Evolutionary conservation across 92 coral and sea anemone species (phyloP).

Genomic region (Zoanthus gigantus): DNA sequence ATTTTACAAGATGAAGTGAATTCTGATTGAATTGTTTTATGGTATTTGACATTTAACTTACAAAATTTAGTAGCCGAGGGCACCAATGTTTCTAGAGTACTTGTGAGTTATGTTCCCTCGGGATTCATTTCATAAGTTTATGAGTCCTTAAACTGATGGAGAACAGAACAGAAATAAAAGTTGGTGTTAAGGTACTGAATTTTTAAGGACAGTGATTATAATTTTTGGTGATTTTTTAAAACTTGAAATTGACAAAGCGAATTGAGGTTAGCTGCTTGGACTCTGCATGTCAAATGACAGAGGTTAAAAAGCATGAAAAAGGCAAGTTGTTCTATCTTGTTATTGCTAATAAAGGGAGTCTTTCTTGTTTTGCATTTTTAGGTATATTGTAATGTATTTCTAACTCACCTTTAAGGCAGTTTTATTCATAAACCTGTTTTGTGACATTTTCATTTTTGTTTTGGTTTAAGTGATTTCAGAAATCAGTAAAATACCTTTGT

Average conservation of each 20-base stretch:
- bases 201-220: not conserved
- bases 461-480: no score
- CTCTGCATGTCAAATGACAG: not conserved
- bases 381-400: no score
- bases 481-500: no score
- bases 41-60: not conserved
- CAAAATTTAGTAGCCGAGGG: constrained; percentile 16
- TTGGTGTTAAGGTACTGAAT: not conserved
- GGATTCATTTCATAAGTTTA: not conserved
- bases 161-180: not conserved
- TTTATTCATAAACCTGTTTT: no score
- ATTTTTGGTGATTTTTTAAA: no score
- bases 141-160: not conserved
- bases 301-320: not conserved
- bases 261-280: not conserved
- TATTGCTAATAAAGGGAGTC: not conserved
- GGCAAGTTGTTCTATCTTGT: not conserved
- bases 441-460: no score
- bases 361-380: no score
- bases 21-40: not conserved
- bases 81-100: not conserved
- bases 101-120: not conserved
- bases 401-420: no score
- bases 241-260: not conserved
- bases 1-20: constrained; percentile 7